Percentiles rank a stretch among this genome's conserved stretches.
Evolutionary conservation across 2,888 invertebrate genomes (phyloP).

Genomic region (Girardia tigrina): DNA sequence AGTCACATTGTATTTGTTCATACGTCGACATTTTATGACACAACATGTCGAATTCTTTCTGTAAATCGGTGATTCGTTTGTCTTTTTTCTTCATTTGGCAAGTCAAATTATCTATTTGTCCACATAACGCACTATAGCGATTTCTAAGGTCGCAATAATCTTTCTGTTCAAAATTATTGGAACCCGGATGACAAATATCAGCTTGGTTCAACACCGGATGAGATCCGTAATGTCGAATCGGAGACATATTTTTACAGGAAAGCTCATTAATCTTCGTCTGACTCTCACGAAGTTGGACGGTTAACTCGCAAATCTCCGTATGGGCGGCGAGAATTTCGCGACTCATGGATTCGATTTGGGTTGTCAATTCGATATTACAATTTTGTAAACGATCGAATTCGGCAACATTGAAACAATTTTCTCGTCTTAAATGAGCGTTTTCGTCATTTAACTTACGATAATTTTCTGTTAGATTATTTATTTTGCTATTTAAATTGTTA

Average conservation of each 20-base stretch:
- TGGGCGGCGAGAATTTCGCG: neutral
- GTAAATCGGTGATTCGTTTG: neutral
- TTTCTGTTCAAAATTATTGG: neutral
- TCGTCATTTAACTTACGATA: neutral
- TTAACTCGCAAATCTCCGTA: slow-evolving; percentile 3
- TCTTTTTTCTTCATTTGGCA: neutral
- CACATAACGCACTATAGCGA: neutral
- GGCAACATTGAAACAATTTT: neutral
- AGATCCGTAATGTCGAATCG: neutral
- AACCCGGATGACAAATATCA: neutral
- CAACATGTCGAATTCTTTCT: neutral
- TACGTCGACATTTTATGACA: neutral
- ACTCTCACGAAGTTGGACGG: neutral
- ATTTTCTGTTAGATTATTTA: neutral
- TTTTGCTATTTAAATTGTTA: neutral
- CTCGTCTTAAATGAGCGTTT: neutral
- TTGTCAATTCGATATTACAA: neutral
- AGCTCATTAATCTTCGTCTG: neutral
- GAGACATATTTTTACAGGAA: neutral
- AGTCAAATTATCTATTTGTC: neutral
- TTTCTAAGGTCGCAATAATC: neutral
- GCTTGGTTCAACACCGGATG: neutral
- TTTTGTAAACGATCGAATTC: neutral
- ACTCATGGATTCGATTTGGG: neutral
- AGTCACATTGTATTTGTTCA: slow-evolving; percentile 8